These are phyloP conservation scores for Philantomba maxwellii DNA, from an alignment of 2,113 vertebrate genomes.

Conservation along the genomic window DNA sequence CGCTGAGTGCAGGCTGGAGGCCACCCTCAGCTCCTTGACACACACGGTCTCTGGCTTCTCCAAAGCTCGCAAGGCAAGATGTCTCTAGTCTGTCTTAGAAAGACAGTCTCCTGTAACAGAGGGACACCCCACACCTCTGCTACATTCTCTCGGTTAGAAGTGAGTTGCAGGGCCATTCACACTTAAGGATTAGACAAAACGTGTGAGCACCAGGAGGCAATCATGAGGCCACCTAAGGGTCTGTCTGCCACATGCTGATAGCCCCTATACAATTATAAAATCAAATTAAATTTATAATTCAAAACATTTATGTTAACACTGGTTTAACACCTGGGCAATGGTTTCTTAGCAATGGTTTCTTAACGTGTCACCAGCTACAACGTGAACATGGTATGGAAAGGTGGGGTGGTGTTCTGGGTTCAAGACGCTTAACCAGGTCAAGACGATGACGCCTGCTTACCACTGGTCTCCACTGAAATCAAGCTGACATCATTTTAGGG, in stretches of 20 bases:
- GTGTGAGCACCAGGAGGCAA: background rate
- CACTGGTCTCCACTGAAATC: background rate
- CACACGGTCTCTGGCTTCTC: background rate
- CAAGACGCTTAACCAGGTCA: background rate
- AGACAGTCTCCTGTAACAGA: background rate
- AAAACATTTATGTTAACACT: background rate
- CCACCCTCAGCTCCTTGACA: background rate
- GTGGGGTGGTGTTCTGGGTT: background rate
- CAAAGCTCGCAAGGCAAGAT: background rate
- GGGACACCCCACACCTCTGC: background rate
- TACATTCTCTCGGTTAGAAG: too few species aligned
- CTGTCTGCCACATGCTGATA: background rate
- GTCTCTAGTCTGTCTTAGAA: background rate
- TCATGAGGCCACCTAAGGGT: background rate
- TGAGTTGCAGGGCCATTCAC: background rate
- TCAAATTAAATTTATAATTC: background rate
- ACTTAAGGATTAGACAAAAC: background rate
- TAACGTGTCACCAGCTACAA: rapidly evolving
- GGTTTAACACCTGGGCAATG: rapidly evolving
- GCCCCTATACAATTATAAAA: background rate
- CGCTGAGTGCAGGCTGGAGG: background rate
- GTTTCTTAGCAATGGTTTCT: background rate
- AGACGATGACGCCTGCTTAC: rapidly evolving
- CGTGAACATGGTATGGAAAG: rapidly evolving
- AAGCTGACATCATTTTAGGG: background rate